phyloP scores from a whole-genome alignment of 1,140 invertebrate species.

The Drosophila guanche region DNA sequence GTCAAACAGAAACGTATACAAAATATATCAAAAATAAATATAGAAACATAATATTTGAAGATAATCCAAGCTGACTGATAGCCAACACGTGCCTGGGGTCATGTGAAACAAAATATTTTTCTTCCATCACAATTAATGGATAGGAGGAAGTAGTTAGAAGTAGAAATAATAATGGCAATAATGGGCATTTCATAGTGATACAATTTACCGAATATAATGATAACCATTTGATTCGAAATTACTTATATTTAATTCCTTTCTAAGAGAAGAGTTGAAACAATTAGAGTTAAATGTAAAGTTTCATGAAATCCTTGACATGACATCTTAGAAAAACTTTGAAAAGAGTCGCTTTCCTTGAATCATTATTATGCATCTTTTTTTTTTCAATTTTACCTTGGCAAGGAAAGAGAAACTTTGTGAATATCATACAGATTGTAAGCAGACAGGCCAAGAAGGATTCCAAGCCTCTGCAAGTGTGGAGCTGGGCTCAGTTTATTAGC shows the following conservation, averaged over 20 bases:
- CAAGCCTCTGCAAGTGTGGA: background rate
- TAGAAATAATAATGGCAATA: no score
- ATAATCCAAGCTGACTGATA: slow-evolving; percentile 22
- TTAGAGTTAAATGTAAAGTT: no score
- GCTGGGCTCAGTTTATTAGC: slow-evolving; percentile 62
- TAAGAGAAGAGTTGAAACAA: no score
- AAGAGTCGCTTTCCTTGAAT: slow-evolving; percentile 40
- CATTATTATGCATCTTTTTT: slow-evolving; percentile 29
- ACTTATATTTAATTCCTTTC: no score
- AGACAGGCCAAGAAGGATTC: background rate
- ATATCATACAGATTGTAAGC: slow-evolving; percentile 30
- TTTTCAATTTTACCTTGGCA: background rate
- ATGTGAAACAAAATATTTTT: slow-evolving; percentile 29
- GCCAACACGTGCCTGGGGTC: slow-evolving; percentile 29
- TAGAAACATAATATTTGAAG: slow-evolving; percentile 44
- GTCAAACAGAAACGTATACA: slow-evolving; percentile 26
- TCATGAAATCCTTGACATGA: background rate
- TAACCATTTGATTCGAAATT: no score
- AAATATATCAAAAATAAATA: slow-evolving; percentile 16
- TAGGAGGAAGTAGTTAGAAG: no score
- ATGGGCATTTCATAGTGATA: no score
- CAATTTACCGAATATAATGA: no score
- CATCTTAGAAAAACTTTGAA: slow-evolving; percentile 21
- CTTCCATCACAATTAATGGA: slow-evolving; percentile 27
- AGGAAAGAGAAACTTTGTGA: slow-evolving; percentile 52